Base-by-base conservation (phyloP, 2,797 vertebrate species). In the Microcaecilia unicolor region DNA sequence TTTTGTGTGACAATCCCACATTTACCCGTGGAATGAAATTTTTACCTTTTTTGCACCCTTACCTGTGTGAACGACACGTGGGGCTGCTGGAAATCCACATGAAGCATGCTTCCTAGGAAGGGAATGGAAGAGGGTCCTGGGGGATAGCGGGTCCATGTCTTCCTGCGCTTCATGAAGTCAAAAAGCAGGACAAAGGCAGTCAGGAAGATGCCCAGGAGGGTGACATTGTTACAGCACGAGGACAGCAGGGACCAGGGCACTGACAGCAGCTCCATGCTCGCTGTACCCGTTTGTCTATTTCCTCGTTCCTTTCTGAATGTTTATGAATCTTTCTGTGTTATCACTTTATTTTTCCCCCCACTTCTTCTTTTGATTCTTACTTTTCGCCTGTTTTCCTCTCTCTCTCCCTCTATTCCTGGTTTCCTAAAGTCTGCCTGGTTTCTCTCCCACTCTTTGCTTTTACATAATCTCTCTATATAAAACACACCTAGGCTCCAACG, bases 141-240 rank as follows among this genome's bases (percentile, higher is more conserved):
- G n/a, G 69, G 77, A 37, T 72, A 80, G 12, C 0, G 33, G 5
- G 33, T 34, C 60, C 67, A 67, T 12, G 18, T 43, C 13, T 7
- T 41, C 11, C 51, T 43, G 36, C 61, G 56, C 40, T 66, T 69
- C 64, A 55, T 59, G 33, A 76, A 52, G 41, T 80, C 74, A 20
- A 75, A 6, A 18, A 74, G 7, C 8, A 80, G 36, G 38, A 35
- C 4, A 31, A 67, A 77, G 18, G 61, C 9, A 2, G 25, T 6
- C 6, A 60, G 9, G 5, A 49, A 57, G 21, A 70, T 0, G 9
- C 22, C 61, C 38, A 74, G 7, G 1, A 34, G 0, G 8, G 34
- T 31, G 23, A 62, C 17, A 1, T 9, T 32, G 3, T 19, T 59
- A 28, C 41, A 55, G 1, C 2, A n/a, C n/a, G n/a, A 3, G 3